phyloP scores from a whole-genome alignment of 2,888 invertebrate genomes.

The Drosophila tanythrix region DNA sequence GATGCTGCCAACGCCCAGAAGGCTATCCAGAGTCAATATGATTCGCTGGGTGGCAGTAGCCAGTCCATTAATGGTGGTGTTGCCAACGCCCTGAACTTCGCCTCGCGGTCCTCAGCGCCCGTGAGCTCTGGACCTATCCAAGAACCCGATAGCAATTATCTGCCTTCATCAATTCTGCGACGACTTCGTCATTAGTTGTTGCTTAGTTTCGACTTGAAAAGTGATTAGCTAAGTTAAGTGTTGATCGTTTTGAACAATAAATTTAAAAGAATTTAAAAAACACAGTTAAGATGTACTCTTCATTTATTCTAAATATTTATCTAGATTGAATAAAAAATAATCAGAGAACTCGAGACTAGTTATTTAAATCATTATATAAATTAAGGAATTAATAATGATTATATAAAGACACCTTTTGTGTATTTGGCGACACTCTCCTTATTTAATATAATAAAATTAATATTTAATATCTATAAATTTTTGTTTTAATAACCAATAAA shows the following conservation, averaged over 20 bases:
- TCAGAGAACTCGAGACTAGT: background rate
- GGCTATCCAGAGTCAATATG: slow-evolving; percentile 77
- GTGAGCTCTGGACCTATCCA: slow-evolving; percentile 29
- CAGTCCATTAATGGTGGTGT: slow-evolving; percentile 70
- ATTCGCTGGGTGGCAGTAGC: slow-evolving; percentile 66
- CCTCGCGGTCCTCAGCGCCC: slow-evolving; percentile 68
- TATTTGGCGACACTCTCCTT: background rate
- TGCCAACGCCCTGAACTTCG: slow-evolving; percentile 80
- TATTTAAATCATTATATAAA: background rate
- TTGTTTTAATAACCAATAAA: background rate
- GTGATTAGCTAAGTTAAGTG: slow-evolving; percentile 32
- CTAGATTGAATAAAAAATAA: background rate
- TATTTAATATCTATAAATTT: too few relatives aligned
- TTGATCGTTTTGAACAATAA: slow-evolving; percentile 46
- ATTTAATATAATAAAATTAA: background rate
- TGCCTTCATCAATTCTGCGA: slow-evolving; percentile 72
- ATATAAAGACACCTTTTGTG: too few relatives aligned
- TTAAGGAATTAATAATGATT: background rate
- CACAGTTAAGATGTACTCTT: background rate
- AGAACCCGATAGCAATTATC: slow-evolving; percentile 65
- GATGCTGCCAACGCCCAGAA: slow-evolving; percentile 78
- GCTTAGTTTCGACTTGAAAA: slow-evolving; percentile 9
- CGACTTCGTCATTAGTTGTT: slow-evolving; percentile 62
- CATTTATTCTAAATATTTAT: background rate
- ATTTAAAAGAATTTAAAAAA: slow-evolving; percentile 18